Evolutionary conservation across 2,113 vertebrate genomes (phyloP).

Genomic region (Passer montanus): DNA sequence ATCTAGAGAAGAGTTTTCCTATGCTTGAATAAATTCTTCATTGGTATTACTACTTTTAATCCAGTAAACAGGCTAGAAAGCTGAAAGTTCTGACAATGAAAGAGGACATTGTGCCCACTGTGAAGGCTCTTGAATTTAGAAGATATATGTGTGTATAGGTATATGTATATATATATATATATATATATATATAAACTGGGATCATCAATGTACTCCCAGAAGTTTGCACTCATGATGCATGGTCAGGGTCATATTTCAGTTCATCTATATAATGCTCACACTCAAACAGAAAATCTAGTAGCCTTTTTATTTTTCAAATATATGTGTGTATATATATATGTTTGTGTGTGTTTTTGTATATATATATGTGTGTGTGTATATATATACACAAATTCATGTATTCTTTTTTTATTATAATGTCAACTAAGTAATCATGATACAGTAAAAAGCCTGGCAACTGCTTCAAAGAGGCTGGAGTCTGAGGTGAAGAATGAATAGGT

Average conservation of each 20-base stretch:
- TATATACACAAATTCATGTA: not conserved
- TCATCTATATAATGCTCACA: not conserved
- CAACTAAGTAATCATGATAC: not conserved
- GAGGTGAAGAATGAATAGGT: not conserved
- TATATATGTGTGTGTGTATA: accelerated
- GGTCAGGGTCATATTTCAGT: not conserved
- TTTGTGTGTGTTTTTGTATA: not conserved
- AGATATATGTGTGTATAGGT: not conserved
- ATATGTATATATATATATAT: no score
- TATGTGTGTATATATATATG: not conserved
- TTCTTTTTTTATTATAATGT: not conserved
- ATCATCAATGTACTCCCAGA: not conserved
- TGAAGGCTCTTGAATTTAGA: not conserved
- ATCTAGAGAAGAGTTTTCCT: not conserved
- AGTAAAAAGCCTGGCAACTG: not conserved
- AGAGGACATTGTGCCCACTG: not conserved
- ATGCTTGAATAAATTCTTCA: not conserved
- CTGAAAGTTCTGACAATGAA: not conserved
- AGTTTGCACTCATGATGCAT: not conserved
- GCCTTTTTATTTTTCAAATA: not conserved
- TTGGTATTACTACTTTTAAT: not conserved
- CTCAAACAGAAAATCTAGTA: not conserved
- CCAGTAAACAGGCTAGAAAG: not conserved
- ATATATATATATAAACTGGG: not conserved
- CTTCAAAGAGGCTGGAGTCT: not conserved